Evolutionary conservation across 2,888 invertebrate genomes (phyloP).

Genomic region (Platynereis dumerilii): DNA sequence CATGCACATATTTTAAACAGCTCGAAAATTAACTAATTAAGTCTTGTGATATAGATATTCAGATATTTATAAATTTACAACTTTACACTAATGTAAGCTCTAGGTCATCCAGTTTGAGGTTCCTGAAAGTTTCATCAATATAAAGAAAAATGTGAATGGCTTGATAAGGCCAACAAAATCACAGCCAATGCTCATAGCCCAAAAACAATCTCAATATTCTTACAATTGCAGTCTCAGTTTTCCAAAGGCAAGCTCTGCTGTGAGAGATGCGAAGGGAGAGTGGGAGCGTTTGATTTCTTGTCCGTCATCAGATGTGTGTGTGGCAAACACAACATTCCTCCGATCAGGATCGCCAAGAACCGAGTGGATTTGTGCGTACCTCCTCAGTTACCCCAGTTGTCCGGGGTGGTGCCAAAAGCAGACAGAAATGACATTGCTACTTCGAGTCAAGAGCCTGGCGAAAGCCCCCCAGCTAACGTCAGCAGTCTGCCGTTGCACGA

Average conservation of each 20-base stretch:
- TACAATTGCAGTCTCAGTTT: constrained; percentile 30
- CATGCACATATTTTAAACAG: too few species aligned
- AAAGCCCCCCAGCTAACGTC: neutral
- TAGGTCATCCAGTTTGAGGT: too few species aligned
- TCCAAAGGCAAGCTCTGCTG: constrained; percentile 41
- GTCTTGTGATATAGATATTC: too few species aligned
- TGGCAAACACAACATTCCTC: constrained; percentile 28
- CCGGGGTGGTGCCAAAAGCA: neutral
- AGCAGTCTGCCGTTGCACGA: neutral
- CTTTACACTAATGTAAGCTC: too few species aligned
- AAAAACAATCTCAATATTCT: too few species aligned
- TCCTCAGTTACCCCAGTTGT: neutral
- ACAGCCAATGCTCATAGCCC: too few species aligned
- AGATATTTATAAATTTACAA: too few species aligned
- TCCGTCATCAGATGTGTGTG: constrained; percentile 31
- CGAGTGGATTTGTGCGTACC: constrained; percentile 32
- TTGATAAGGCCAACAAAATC: too few species aligned
- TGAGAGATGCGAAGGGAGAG: constrained; percentile 38
- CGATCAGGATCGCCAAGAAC: constrained; percentile 33
- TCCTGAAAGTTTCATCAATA: too few species aligned
- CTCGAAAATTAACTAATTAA: too few species aligned
- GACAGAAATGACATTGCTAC: neutral
- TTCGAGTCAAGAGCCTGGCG: neutral
- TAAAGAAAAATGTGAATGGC: too few species aligned
- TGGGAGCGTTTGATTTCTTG: constrained; percentile 43